These are phyloP conservation scores for Urocynchramus pylzowi DNA, from an alignment of 2,113 vertebrate genomes.

Conservation along the genomic window DNA sequence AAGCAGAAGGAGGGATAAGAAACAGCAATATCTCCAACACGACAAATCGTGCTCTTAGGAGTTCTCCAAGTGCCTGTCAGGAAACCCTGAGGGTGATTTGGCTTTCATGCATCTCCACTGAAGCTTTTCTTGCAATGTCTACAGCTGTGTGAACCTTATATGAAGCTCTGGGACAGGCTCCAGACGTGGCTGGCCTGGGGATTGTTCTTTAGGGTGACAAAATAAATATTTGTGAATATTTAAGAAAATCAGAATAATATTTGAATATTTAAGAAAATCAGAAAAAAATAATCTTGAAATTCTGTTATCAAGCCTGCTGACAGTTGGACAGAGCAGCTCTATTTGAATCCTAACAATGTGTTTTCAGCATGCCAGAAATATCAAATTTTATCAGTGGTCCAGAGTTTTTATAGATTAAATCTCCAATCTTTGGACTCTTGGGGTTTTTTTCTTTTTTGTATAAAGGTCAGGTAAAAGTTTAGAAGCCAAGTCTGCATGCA, in stretches of 20 bases:
- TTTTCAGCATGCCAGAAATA: not conserved
- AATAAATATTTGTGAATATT: not conserved
- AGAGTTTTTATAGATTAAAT: not conserved
- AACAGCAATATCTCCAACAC: rapidly evolving
- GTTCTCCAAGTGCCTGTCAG: not conserved
- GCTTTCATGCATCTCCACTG: not conserved
- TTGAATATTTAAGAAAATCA: not conserved
- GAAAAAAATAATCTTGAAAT: not conserved
- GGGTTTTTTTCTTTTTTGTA: not conserved
- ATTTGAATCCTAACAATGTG: rapidly evolving
- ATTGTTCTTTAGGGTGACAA: rapidly evolving
- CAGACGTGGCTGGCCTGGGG: not conserved
- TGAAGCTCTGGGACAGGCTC: not conserved
- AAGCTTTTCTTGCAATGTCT: not conserved
- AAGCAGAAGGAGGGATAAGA: not conserved
- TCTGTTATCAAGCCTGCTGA: not conserved
- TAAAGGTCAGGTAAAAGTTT: not conserved
- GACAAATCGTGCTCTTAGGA: not conserved
- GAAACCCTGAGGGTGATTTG: not conserved
- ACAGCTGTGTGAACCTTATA: rapidly evolving
- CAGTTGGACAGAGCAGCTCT: not conserved
- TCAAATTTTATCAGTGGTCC: not conserved
- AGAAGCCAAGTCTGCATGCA: not conserved
- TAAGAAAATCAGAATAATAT: not conserved
- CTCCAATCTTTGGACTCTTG: not conserved